These are phyloP conservation scores for Jaculus jaculus DNA, from an alignment of 2,113 vertebrate genomes.

Conservation along the genomic window DNA sequence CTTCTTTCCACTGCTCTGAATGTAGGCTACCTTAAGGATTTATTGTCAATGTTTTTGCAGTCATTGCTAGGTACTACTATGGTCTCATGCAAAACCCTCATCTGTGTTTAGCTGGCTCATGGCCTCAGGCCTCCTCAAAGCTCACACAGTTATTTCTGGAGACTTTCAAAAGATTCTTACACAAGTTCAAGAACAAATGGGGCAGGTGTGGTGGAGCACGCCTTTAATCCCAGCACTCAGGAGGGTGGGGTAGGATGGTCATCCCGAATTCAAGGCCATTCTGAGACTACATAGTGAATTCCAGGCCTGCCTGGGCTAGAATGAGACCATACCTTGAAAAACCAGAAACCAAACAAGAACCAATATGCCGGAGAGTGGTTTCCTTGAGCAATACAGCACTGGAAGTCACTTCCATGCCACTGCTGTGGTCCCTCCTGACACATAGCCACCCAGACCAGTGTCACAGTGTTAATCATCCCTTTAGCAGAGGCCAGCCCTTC, in stretches of 20 bases:
- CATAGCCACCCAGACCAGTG: no score
- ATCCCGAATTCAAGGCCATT: no score
- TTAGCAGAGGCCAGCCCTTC: not conserved
- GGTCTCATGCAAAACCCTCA: not conserved
- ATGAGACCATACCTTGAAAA: no score
- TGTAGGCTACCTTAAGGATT: not conserved
- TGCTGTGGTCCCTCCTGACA: no score
- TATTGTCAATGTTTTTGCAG: not conserved
- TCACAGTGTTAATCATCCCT: no score
- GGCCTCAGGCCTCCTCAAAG: not conserved
- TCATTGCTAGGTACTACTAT: not conserved
- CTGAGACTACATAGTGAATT: no score
- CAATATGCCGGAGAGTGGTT: no score
- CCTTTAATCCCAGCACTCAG: no score
- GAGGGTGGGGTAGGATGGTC: no score
- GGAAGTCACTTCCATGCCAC: not conserved
- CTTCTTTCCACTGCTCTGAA: not conserved
- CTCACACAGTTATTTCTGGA: not conserved
- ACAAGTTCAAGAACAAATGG: not conserved
- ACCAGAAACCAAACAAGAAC: not conserved
- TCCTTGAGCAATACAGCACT: not conserved
- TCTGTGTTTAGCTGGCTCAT: not conserved
- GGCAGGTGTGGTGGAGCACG: not conserved
- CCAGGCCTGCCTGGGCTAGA: no score
- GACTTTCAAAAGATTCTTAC: not conserved